Evolutionary conservation across 1,140 invertebrate genomes (phyloP).

Genomic region (Trachelipus rathkii): DNA sequence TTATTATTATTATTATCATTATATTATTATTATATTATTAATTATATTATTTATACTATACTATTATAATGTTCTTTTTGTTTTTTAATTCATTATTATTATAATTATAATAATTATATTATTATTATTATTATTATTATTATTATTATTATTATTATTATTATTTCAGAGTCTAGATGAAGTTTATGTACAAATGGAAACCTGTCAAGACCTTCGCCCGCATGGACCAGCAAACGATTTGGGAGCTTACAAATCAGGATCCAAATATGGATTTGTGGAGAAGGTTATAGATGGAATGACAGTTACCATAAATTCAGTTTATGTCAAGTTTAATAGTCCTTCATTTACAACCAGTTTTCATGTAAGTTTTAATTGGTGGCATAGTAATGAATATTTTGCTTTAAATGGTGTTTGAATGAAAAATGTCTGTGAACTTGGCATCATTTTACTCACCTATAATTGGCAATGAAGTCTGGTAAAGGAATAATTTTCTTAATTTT

Average conservation of each 20-base stretch:
- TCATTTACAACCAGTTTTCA: conserved; percentile 91
- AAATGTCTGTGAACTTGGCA: too few relatives aligned
- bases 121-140: neutral
- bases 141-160: neutral
- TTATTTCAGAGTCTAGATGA: conserved; percentile 77
- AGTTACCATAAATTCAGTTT: conserved; percentile 87
- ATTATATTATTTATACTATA: too few relatives aligned
- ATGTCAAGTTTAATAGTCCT: conserved; percentile 86
- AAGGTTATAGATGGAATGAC: conserved; percentile 98
- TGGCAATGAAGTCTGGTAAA: too few relatives aligned
- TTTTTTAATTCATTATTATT: too few relatives aligned
- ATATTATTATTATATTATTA: too few relatives aligned
- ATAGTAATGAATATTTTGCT: too few relatives aligned
- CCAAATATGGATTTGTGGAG: conserved; percentile 85
- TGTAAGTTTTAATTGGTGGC: conserved; percentile 56
- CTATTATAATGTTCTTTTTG: too few relatives aligned
- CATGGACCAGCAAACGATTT: conserved; percentile 59
- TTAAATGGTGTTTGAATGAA: too few relatives aligned
- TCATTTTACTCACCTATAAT: too few relatives aligned
- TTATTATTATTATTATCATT: neutral
- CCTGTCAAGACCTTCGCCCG: conserved; percentile 74
- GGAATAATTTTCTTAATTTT: too few relatives aligned
- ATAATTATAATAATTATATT: neutral
- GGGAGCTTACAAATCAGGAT: conserved; percentile 55
- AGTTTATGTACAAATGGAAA: conserved; percentile 82